These are phyloP conservation scores for Mugil cephalus DNA, from an alignment of 2,113 vertebrate species.

Conservation along the genomic window DNA sequence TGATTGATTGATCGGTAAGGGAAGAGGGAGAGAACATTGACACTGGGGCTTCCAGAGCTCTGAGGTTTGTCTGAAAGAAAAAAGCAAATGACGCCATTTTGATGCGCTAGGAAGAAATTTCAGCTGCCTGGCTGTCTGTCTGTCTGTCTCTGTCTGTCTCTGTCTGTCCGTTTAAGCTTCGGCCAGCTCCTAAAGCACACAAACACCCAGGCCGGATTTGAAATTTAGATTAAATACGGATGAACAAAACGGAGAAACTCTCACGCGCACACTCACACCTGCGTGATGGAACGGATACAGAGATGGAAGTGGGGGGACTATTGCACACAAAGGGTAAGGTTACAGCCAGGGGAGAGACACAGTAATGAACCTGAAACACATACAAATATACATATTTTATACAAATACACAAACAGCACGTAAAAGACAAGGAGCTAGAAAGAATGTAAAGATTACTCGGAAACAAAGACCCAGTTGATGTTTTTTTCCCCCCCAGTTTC, in stretches of 20 bases:
- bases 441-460: constrained; percentile 38
- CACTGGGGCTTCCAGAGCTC: constrained; percentile 64
- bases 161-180: constrained; percentile 49
- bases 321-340: constrained; percentile 40
- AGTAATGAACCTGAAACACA: constrained; percentile 52
- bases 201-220: constrained; percentile 35
- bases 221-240: constrained; percentile 39
- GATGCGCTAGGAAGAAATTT: constrained; percentile 55
- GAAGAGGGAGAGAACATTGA: constrained; percentile 81
- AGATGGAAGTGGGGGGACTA: constrained; percentile 22
- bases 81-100: constrained; percentile 73
- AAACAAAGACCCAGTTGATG: constrained; percentile 54
- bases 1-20: constrained; percentile 85
- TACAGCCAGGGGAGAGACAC: constrained; percentile 39
- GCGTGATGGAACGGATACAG: constrained; percentile 40
- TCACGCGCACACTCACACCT: constrained; percentile 38
- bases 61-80: constrained; percentile 49
- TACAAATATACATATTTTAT: constrained; percentile 64
- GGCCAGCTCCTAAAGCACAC: constrained; percentile 44
- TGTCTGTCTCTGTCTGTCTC: constrained; percentile 54
- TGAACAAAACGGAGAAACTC: constrained; percentile 29
- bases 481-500: constrained; percentile 43
- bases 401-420: constrained; percentile 69
- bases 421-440: constrained; percentile 59
- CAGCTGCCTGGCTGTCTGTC: constrained; percentile 49